These are phyloP conservation scores for Cyanoderma ruficeps DNA, from an alignment of 2,113 vertebrate species.

Conservation along the genomic window DNA sequence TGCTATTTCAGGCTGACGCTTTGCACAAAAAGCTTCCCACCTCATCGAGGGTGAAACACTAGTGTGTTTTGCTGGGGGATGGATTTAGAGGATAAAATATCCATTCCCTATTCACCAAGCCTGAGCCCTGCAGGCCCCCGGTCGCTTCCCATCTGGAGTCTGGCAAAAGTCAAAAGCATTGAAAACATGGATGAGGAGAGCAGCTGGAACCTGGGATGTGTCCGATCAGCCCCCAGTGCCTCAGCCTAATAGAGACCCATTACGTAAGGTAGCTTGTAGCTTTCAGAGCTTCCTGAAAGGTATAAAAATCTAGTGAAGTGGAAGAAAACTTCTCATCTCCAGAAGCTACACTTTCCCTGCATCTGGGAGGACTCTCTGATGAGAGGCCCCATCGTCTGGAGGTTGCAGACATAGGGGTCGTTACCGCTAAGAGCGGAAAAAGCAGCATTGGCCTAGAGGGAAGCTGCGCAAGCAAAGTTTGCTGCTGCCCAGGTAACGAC, in stretches of 20 bases:
- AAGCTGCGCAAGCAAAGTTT: constrained; percentile 23
- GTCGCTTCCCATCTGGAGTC: neutral
- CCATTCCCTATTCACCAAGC: neutral
- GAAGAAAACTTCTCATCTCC: neutral
- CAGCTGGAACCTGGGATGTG: neutral
- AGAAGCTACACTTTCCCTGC: neutral
- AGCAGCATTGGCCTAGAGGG: neutral
- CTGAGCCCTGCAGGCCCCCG: neutral
- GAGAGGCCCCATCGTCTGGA: neutral
- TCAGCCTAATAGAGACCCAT: constrained; percentile 6
- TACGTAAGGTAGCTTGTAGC: constrained; percentile 32
- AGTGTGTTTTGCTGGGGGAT: neutral
- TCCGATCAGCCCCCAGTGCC: neutral
- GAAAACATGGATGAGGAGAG: neutral
- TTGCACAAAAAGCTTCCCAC: neutral
- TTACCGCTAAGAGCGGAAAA: neutral
- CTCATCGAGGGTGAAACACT: neutral
- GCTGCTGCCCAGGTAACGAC: constrained; percentile 33
- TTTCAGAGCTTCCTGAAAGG: constrained; percentile 12
- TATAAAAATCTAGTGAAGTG: constrained; percentile 7
- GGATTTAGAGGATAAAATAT: neutral
- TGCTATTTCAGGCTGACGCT: fast-evolving
- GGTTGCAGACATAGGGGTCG: neutral
- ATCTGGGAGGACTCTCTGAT: neutral
- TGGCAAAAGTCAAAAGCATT: neutral